These are phyloP conservation scores for Mustela lutreola DNA, from an alignment of 2,113 vertebrate genomes.

Conservation along the genomic window DNA sequence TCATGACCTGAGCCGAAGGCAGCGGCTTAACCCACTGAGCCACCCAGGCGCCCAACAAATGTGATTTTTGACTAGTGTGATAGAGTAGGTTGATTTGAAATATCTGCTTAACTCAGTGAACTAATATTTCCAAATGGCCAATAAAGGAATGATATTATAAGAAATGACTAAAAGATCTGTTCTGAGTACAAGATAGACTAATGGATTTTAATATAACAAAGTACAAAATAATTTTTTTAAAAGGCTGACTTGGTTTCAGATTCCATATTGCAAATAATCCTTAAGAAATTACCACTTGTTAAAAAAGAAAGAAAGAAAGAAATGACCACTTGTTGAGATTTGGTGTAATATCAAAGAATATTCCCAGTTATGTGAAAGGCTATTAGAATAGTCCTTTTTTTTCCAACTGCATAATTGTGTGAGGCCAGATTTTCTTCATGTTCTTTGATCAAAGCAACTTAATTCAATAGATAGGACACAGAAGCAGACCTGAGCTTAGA, in stretches of 20 bases:
- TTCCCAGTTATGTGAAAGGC: background rate
- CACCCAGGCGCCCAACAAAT: too few species aligned
- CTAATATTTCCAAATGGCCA: background rate
- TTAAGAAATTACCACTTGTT: background rate
- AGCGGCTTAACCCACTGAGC: too few species aligned
- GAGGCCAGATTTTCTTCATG: background rate
- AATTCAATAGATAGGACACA: background rate
- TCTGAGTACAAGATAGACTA: background rate
- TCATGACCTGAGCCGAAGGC: too few species aligned
- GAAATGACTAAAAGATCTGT: background rate
- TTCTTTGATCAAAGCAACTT: background rate
- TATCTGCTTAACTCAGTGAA: background rate
- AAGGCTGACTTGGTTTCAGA: background rate
- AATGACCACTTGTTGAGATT: constrained; percentile 2
- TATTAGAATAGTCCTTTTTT: background rate
- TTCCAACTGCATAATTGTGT: background rate
- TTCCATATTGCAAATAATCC: background rate
- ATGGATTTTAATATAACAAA: background rate
- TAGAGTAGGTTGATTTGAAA: background rate
- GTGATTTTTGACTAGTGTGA: background rate
- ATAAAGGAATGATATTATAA: background rate
- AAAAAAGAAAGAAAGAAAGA: background rate
- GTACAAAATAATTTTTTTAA: background rate
- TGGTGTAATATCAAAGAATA: constrained; percentile 26
- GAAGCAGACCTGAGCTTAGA: background rate